phyloP scores from a whole-genome alignment of 1,140 invertebrate genomes.

The Drosophila sucinea region DNA sequence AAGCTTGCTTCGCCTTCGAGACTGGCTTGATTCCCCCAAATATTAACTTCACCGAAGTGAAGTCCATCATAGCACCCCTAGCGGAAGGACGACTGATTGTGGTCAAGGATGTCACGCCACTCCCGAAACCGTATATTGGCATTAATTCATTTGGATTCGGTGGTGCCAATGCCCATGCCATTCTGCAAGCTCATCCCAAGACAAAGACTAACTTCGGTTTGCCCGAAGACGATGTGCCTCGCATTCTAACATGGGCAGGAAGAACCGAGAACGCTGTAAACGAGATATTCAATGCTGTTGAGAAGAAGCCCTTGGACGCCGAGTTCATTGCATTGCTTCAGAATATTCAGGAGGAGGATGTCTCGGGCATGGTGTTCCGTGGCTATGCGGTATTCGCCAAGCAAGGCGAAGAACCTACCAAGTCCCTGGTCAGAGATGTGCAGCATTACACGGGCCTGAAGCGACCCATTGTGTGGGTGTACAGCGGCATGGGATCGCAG shows the following conservation, averaged over 20 bases:
- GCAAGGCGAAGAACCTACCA: conserved; percentile 83
- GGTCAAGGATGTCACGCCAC: conserved; percentile 87
- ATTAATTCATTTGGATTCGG: conserved; percentile 95
- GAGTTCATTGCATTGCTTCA: conserved; percentile 86
- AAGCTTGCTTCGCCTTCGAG: conserved; percentile 91
- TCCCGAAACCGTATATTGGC: conserved; percentile 86
- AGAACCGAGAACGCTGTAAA: conserved; percentile 87
- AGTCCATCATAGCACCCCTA: conserved; percentile 89
- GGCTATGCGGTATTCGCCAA: conserved; percentile 85
- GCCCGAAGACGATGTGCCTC: conserved; percentile 84
- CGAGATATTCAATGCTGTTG: conserved; percentile 87
- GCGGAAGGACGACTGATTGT: conserved; percentile 88
- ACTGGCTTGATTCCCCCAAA: conserved; percentile 90
- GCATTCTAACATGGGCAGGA: conserved; percentile 85
- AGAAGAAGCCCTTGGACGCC: conserved; percentile 85
- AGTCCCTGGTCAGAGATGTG: conserved; percentile 83
- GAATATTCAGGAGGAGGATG: conserved; percentile 84
- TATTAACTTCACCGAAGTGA: conserved; percentile 89
- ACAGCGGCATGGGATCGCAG: conserved; percentile 95
- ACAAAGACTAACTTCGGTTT: conserved; percentile 84
- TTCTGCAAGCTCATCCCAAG: conserved; percentile 86
- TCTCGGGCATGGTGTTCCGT: conserved; percentile 85
- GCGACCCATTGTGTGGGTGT: conserved; percentile 92
- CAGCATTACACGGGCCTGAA: conserved; percentile 86
- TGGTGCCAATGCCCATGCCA: conserved; percentile 89